phyloP scores from a whole-genome alignment of 2,113 vertebrate species.

The Scortum barcoo region DNA sequence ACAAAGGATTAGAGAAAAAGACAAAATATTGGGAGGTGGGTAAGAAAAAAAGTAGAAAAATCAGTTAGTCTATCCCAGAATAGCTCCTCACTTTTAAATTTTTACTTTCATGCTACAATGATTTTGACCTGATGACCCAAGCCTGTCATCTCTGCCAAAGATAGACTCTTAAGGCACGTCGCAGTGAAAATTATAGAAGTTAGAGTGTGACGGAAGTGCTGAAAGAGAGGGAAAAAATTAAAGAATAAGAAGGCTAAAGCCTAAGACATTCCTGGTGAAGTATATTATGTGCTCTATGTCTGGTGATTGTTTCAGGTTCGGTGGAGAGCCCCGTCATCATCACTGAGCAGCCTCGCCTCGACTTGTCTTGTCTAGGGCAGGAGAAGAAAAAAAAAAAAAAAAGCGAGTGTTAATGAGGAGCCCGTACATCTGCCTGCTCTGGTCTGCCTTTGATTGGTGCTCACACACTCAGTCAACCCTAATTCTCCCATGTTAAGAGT shows the following conservation, averaged over 20 bases:
- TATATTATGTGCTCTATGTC: neutral
- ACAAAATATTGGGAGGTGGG: neutral
- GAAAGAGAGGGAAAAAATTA: neutral
- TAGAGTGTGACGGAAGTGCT: conserved; percentile 8
- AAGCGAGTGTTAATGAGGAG: conserved; percentile 63
- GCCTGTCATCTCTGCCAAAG: conserved; percentile 22
- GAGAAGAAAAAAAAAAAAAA: conserved; percentile 18
- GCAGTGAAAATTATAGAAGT: neutral
- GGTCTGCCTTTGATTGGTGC: conserved; percentile 61
- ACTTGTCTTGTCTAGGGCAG: conserved; percentile 50
- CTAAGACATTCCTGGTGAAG: conserved; percentile 3
- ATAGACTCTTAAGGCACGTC: neutral
- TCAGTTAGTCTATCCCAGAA: neutral
- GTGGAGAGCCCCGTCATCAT: conserved; percentile 46
- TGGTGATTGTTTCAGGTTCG: conserved; percentile 43
- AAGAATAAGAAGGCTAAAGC: conserved; percentile 6
- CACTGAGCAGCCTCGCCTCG: conserved; percentile 26
- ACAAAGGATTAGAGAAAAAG: neutral
- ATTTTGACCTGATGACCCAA: conserved; percentile 31
- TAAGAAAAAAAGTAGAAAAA: neutral
- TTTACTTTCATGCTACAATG: conserved; percentile 2
- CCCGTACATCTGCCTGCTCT: conserved; percentile 56
- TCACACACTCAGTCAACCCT: conserved; percentile 50
- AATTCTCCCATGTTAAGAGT: conserved; percentile 52
- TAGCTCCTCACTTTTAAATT: neutral